Conservation (phyloP, 2,113 vertebrate genomes). For the Aramus guarauna region DNA sequence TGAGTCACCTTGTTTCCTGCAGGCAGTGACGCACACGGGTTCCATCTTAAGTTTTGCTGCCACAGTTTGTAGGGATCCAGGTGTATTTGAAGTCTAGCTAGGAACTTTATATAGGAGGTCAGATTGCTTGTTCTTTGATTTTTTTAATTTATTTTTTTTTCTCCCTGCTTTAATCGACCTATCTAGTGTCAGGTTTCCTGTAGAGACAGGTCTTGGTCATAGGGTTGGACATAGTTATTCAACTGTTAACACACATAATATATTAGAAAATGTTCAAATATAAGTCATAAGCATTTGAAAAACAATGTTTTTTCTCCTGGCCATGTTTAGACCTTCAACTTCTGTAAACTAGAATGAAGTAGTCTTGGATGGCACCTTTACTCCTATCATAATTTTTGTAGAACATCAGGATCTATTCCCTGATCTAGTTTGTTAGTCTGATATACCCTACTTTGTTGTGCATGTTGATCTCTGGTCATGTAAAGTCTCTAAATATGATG, state of each 20-base stretch:
- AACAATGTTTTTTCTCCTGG: neutral
- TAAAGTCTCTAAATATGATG: neutral
- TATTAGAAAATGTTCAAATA: neutral
- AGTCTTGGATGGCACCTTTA: neutral
- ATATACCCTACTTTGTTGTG: neutral
- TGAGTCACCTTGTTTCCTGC: neutral
- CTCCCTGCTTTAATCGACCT: neutral
- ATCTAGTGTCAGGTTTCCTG: neutral
- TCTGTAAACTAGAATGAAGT: neutral
- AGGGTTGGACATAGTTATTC: neutral
- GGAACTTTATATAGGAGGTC: neutral
- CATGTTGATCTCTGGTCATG: neutral
- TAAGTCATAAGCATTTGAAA: neutral
- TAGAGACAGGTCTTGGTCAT: neutral
- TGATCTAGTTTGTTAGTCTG: neutral
- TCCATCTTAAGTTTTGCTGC: neutral
- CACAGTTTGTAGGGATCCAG: neutral
- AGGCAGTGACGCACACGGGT: neutral
- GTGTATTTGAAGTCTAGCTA: neutral
- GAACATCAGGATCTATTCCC: neutral
- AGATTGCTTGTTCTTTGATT: neutral
- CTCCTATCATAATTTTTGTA: neutral
- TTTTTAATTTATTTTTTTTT: neutral
- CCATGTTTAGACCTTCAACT: neutral
- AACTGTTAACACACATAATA: neutral